A percentile compares a stretch with the other conserved stretches of the same genome.
phyloP scores from a whole-genome alignment of 35 echinoderm and acorn worm species.

The Lytechinus variegatus region DNA sequence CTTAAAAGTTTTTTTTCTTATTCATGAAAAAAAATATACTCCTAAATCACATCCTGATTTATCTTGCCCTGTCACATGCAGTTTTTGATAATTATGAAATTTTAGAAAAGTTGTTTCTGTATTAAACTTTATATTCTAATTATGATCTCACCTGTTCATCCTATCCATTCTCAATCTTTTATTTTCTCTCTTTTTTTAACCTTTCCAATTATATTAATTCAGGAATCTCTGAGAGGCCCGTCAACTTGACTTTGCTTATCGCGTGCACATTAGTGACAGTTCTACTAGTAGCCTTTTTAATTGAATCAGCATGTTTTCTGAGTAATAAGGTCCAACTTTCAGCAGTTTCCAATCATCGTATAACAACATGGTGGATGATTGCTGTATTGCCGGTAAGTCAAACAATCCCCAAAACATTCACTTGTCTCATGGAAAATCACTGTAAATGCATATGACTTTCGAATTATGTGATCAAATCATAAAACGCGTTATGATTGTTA shows the following conservation, averaged over 20 bases:
- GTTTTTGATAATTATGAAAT: too few relatives aligned
- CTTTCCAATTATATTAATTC: background rate
- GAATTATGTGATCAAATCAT: too few relatives aligned
- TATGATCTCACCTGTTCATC: too few relatives aligned
- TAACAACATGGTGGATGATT: slow-evolving; percentile 51
- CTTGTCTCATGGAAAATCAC: background rate
- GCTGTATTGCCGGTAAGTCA: slow-evolving; percentile 23
- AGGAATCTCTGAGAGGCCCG: background rate
- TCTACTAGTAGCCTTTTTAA: background rate
- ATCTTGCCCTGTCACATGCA: background rate
- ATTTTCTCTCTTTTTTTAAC: background rate
- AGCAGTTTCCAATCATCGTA: slow-evolving; percentile 18
- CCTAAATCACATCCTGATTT: background rate
- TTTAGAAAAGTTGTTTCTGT: too few relatives aligned
- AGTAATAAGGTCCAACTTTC: background rate
- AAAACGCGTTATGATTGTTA: too few relatives aligned
- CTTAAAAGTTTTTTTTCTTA: too few relatives aligned
- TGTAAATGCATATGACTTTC: background rate
- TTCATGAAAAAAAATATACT: too few relatives aligned
- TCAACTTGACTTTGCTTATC: background rate
- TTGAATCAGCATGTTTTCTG: slow-evolving; percentile 22
- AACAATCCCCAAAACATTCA: background rate
- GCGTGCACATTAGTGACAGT: background rate
- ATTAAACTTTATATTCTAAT: too few relatives aligned
- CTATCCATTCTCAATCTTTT: too few relatives aligned